A percentile compares a stretch with the other conserved stretches of the same genome.
These are phyloP conservation scores for Aethina tumida DNA, from an alignment of 1,140 invertebrate species.

Conservation along the genomic window DNA sequence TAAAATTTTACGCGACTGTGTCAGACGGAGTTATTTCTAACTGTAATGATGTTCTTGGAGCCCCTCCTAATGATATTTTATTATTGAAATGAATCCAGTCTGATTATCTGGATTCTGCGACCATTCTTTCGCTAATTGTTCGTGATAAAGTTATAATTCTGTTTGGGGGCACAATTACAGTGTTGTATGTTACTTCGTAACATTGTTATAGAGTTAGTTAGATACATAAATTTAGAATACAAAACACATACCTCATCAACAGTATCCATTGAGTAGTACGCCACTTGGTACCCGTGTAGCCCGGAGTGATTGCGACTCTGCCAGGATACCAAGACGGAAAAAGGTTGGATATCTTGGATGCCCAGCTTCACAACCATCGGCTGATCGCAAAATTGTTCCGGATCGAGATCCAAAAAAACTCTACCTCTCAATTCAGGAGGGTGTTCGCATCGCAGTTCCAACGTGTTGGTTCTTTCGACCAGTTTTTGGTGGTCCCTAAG, in stretches of 20 bases:
- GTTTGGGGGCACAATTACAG: no score
- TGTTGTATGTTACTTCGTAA: no score
- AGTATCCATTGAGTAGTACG: slow-evolving; percentile 66
- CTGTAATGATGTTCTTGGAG: no score
- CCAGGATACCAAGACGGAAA: slow-evolving; percentile 80
- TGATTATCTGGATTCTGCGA: no score
- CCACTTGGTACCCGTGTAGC: slow-evolving; percentile 75
- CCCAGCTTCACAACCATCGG: slow-evolving; percentile 71
- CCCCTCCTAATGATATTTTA: no score
- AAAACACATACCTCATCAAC: slow-evolving; percentile 41
- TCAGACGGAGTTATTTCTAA: no score
- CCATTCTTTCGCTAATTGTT: no score
- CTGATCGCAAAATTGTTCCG: slow-evolving; percentile 70
- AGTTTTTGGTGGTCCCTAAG: slow-evolving; percentile 71
- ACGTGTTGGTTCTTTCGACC: slow-evolving; percentile 40
- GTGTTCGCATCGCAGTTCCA: slow-evolving; percentile 61
- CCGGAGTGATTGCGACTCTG: slow-evolving; percentile 79
- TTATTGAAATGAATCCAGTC: no score
- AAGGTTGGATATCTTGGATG: slow-evolving; percentile 79
- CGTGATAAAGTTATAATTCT: no score
- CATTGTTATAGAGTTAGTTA: no score
- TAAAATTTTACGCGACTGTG: no score
- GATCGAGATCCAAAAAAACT: slow-evolving; percentile 64
- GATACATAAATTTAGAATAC: no score
- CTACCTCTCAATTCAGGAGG: slow-evolving; percentile 65